A percentile compares a stretch with the other conserved stretches of the same genome.
Evolutionary conservation across 1,140 invertebrate species (phyloP).

Genomic region (Orius insidiosus): DNA sequence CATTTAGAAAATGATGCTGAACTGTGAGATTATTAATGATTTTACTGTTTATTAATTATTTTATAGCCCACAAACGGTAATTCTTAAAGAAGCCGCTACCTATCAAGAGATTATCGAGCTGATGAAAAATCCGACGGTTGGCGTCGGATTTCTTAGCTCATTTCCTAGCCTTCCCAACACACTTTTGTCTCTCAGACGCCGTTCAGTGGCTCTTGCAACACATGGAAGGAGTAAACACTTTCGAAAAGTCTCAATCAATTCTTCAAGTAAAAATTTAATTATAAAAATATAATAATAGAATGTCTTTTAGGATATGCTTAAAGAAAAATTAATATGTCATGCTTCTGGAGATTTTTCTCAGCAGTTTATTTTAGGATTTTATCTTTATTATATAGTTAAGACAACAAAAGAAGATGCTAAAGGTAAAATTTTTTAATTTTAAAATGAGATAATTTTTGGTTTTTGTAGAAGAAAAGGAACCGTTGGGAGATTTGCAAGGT

Average conservation of each 20-base stretch:
- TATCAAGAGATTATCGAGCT: constrained; percentile 60
- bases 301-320: constrained; percentile 59
- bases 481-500: constrained; percentile 49
- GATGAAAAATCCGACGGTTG: constrained; percentile 52
- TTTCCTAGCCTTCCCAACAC: constrained; percentile 56
- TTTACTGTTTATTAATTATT: no score
- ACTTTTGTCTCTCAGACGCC: constrained; percentile 85
- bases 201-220: constrained; percentile 71
- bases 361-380: constrained; percentile 78
- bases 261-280: no score
- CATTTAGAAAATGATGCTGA: constrained; percentile 15
- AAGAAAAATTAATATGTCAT: constrained; percentile 73
- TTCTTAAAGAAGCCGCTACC: constrained; percentile 40
- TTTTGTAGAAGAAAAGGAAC: constrained; percentile 39
- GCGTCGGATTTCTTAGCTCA: constrained; percentile 52
- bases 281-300: no score
- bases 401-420: constrained; percentile 44
- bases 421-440: constrained; percentile 27
- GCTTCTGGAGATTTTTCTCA: constrained; percentile 68
- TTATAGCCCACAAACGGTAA: constrained; percentile 4
- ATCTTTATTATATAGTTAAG: constrained; percentile 68
- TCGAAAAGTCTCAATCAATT: constrained; percentile 40
- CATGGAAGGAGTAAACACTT: constrained; percentile 50
- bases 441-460: no score
- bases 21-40: constrained; percentile 5